These are phyloP conservation scores for Ectobius pallidus DNA, from an alignment of 2,888 invertebrate genomes.

Conservation along the genomic window DNA sequence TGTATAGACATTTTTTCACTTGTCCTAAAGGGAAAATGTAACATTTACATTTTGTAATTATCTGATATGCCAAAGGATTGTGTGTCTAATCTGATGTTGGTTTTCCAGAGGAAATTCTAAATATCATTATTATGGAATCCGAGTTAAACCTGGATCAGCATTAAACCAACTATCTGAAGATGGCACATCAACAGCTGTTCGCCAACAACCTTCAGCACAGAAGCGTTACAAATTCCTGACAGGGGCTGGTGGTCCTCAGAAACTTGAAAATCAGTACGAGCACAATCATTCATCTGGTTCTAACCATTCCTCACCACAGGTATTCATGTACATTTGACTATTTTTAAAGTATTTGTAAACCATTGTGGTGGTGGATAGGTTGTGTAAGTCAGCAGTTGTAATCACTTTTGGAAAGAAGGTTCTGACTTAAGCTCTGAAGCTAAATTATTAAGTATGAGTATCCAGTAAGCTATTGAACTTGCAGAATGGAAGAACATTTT, in stretches of 20 bases:
- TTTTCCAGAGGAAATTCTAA: constrained; percentile 88
- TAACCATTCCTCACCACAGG: constrained; percentile 48
- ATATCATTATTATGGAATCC: constrained; percentile 99
- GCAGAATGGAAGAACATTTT: too few relatives aligned
- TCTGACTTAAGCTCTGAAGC: too few relatives aligned
- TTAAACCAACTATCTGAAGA: constrained; percentile 61
- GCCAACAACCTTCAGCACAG: constrained; percentile 36
- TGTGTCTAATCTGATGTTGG: neutral
- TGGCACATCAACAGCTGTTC: constrained; percentile 36
- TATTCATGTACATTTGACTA: too few relatives aligned
- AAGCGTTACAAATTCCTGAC: constrained; percentile 44
- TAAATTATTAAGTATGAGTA: too few relatives aligned
- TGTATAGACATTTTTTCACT: too few relatives aligned
- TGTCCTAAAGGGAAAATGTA: too few relatives aligned
- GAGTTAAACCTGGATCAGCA: constrained; percentile 87
- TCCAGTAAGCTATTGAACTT: too few relatives aligned
- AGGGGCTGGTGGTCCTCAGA: constrained; percentile 44
- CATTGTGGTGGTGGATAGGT: too few relatives aligned
- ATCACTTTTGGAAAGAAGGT: too few relatives aligned
- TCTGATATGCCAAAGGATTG: neutral
- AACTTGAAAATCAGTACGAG: constrained; percentile 39
- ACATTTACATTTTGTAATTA: neutral
- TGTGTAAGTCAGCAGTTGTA: too few relatives aligned
- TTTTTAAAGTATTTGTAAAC: too few relatives aligned
- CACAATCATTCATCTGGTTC: constrained; percentile 44